Evolutionary conservation across 2,888 invertebrate genomes (phyloP), one percentile per base, ranked within the genome.

Genomic region (Perdita meconis): DNA sequence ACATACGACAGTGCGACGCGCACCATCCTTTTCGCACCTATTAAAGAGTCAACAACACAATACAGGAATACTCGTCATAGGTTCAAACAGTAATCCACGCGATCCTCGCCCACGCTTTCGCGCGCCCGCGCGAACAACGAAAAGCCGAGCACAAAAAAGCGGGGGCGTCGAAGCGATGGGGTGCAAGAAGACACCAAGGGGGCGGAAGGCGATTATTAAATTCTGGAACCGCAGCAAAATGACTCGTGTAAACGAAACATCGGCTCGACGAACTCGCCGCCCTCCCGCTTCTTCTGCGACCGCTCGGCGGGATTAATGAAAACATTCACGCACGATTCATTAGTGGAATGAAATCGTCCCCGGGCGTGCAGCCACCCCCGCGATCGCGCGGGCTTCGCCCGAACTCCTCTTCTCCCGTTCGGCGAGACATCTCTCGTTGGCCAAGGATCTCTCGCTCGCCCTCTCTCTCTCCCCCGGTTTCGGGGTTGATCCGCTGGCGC

Each of bases 361-460:
- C 30, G 53, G 1, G 4, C 26, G 26, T 55, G 44, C 69, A 36
- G 47, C 36, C 65, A 16, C 65, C 57, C 56, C 44, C 12, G 12
- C 6, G 53, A 69, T 68, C 53, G 22, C 51, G 22, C 53, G 34
- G 47, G 13, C 26, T 42, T 50, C 38, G 38, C 22, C 34, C 24
- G 13, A n/a, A 34, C 30, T n/a, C 34, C 30, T 65, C 19, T n/a
- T n/a, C n/a, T n/a, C n/a, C n/a, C n/a, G n/a, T n/a, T n/a, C n/a
- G n/a, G n/a, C n/a, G n/a, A n/a, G n/a, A n/a, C n/a, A n/a, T n/a
- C n/a, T 36, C 24, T 10, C 40, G 22, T 36, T 42, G 55, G 26
- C n/a, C 75, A 75, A 68, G 63, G 63, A 67, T 74, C 76, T 74
- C 75, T 74, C 75, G 68, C 75, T 75, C 67, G 50, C 42, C 50